phyloP scores from a whole-genome alignment of 2,888 invertebrate species.

The Euphydryas editha region DNA sequence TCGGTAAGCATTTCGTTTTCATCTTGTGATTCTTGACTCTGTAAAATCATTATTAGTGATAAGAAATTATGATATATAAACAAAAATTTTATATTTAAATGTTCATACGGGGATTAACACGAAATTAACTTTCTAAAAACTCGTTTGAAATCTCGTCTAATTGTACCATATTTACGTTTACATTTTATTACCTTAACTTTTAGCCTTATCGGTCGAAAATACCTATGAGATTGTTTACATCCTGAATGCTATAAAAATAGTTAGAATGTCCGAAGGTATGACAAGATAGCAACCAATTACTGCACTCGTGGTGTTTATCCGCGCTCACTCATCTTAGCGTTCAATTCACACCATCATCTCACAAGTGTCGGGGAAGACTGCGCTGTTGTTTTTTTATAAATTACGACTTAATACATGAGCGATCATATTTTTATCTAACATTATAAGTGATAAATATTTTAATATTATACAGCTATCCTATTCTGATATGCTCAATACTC shows the following conservation, averaged over 20 bases:
- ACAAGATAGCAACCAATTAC: conserved; percentile 75
- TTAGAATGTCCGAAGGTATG: conserved; percentile 49
- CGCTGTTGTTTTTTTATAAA: conserved; percentile 65
- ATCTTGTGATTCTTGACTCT: conserved; percentile 64
- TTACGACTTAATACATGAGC: conserved; percentile 48
- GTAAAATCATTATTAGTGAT: conserved; percentile 25
- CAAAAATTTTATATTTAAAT: no score
- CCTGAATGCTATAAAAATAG: conserved; percentile 34
- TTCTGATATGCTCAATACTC: no score
- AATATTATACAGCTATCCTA: neutral
- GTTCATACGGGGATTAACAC: no score
- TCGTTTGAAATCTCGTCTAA: no score
- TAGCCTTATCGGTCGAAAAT: conserved; percentile 7
- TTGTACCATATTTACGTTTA: neutral
- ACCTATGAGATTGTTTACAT: conserved; percentile 23
- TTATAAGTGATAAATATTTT: neutral
- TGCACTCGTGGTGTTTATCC: conserved; percentile 75
- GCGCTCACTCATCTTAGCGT: conserved; percentile 78
- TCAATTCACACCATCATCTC: conserved; percentile 82
- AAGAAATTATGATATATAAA: no score
- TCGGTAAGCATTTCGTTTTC: conserved; percentile 68
- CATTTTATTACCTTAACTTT: neutral
- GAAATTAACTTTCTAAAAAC: no score
- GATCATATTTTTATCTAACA: conserved; percentile 11
- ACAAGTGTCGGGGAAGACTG: conserved; percentile 71